A percentile compares a stretch with the other conserved stretches of the same genome.
phyloP scores from a whole-genome alignment of 2,797 vertebrate genomes.

The Tokudaia muenninki region DNA sequence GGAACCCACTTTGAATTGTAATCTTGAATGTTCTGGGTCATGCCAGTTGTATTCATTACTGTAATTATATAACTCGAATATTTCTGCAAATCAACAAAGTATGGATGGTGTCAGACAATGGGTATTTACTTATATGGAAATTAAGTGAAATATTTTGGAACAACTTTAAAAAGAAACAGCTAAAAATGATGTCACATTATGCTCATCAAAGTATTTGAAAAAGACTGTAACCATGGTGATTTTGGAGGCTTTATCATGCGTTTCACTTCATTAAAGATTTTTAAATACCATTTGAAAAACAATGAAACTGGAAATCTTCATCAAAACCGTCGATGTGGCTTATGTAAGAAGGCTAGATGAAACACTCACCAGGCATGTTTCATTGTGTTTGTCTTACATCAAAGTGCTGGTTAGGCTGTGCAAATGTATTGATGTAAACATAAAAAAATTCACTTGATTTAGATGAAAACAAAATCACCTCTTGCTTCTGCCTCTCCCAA shows the following conservation, averaged over 20 bases:
- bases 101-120: neutral
- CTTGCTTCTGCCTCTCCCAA: neutral
- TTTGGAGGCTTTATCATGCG: neutral
- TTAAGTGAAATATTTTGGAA: neutral
- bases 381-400: slow-evolving; percentile 20
- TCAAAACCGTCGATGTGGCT: neutral
- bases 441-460: slow-evolving; percentile 22
- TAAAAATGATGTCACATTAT: slow-evolving; percentile 6
- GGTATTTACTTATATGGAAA: slow-evolving; percentile 35
- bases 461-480: slow-evolving; percentile 1
- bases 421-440: neutral
- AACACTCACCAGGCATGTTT: neutral
- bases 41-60: neutral
- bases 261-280: slow-evolving; percentile 29
- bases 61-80: slow-evolving; percentile 15
- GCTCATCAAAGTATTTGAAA: slow-evolving; percentile 10
- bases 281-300: slow-evolving; percentile 27
- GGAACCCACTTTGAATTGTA: neutral
- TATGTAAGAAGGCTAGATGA: neutral
- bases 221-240: neutral
- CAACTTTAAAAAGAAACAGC: slow-evolving; percentile 8
- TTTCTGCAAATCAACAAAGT: neutral
- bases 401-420: neutral
- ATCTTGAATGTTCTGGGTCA: slow-evolving; percentile 27
- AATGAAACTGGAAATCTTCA: neutral